These are phyloP conservation scores for Crioceris asparagi DNA, from an alignment of 2,888 invertebrate genomes.

Conservation along the genomic window DNA sequence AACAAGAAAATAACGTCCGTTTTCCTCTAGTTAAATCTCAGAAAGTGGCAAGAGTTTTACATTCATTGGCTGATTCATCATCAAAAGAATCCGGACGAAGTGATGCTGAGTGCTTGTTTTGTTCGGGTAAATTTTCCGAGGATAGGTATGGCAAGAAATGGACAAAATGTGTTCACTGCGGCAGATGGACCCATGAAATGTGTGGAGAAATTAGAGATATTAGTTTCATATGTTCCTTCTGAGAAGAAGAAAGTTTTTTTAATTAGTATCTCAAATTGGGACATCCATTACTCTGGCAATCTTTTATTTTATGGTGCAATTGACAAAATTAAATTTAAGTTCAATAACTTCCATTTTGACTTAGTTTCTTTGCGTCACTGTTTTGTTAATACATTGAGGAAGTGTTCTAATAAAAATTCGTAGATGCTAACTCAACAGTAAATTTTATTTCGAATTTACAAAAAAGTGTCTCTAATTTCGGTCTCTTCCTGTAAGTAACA, in stretches of 20 bases:
- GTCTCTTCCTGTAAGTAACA: not conserved
- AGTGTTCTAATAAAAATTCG: not conserved
- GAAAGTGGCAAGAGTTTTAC: conserved; percentile 7
- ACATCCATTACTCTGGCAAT: not conserved
- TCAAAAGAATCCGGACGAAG: too few species aligned
- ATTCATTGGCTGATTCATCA: conserved; percentile 5
- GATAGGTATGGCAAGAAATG: too few species aligned
- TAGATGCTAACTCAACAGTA: not conserved
- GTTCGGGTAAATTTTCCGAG: too few species aligned
- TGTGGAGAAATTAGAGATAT: too few species aligned
- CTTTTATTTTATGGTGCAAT: not conserved
- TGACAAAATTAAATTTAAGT: not conserved
- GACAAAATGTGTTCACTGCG: too few species aligned
- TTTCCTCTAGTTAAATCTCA: conserved; percentile 8
- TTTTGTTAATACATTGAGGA: not conserved
- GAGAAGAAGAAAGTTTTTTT: not conserved
- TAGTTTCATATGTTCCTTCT: conserved; percentile 2
- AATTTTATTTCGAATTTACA: not conserved
- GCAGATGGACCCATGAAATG: too few species aligned
- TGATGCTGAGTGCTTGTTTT: too few species aligned
- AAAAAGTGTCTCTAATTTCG: not conserved
- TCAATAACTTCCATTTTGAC: not conserved
- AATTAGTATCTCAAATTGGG: conserved; percentile 2
- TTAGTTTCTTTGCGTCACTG: not conserved
- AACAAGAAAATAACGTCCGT: conserved; percentile 6